These are phyloP conservation scores for Chamaea fasciata DNA, from an alignment of 2,113 vertebrate species.

Conservation along the genomic window DNA sequence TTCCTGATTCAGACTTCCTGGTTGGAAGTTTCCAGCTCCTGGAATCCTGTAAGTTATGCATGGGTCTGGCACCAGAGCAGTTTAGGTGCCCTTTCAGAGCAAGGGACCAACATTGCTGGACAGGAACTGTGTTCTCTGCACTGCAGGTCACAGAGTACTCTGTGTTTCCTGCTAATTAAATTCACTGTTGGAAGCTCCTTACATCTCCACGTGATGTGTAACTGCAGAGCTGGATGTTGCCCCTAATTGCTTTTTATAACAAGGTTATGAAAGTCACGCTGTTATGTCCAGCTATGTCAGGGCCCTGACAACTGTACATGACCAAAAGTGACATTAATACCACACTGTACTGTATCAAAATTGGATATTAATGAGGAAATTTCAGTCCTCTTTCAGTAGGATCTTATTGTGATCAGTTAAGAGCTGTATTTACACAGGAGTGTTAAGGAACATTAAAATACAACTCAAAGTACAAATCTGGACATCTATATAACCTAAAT, in stretches of 20 bases:
- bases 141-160: constrained; percentile 28
- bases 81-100: constrained; percentile 29
- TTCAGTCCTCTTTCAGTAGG: not conserved
- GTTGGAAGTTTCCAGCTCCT: not conserved
- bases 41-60: not conserved
- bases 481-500: not conserved
- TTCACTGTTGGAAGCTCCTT: constrained; percentile 68
- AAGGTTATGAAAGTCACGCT: constrained; percentile 54
- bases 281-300: not conserved
- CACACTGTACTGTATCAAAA: not conserved
- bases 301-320: not conserved
- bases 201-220: constrained; percentile 30
- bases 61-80: not conserved
- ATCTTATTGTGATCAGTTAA: not conserved
- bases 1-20: not conserved
- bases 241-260: constrained; percentile 69
- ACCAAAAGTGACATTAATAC: not conserved
- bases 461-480: not conserved
- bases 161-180: constrained; percentile 71
- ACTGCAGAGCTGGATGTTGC: constrained; percentile 63
- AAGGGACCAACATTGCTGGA: not conserved
- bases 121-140: constrained; percentile 33
- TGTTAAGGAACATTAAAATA: not conserved
- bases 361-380: not conserved
- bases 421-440: not conserved